Conservation (phyloP, 2,888 invertebrate species). For the Oscheius sp. region DNA sequence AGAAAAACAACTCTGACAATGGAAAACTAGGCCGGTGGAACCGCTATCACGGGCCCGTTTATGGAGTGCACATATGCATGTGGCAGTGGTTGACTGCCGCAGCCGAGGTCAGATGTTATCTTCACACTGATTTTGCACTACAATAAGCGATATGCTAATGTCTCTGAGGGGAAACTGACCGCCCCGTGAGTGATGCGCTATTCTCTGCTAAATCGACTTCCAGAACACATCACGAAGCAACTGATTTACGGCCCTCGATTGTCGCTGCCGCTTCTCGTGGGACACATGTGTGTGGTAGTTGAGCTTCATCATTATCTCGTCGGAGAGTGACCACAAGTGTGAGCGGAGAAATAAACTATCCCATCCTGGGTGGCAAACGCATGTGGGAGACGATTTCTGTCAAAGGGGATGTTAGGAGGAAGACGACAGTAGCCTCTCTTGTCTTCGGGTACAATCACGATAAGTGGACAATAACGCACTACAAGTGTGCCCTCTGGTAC, state of each 20-base stretch:
- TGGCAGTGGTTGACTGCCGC: slow-evolving; percentile 13
- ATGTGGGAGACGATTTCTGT: neutral
- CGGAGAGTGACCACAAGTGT: slow-evolving; percentile 27
- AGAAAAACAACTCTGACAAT: neutral
- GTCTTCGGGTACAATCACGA: too few relatives aligned
- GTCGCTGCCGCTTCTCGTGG: slow-evolving; percentile 31
- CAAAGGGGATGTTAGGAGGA: neutral
- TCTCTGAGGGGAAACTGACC: slow-evolving; percentile 22
- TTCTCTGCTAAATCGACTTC: neutral
- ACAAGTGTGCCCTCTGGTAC: too few relatives aligned
- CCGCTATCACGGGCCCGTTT: slow-evolving; percentile 36
- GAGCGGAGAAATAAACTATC: slow-evolving; percentile 24
- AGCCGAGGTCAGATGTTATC: slow-evolving; percentile 37
- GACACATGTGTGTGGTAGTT: slow-evolving; percentile 27
- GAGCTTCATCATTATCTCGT: slow-evolving; percentile 12
- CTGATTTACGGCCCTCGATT: slow-evolving; percentile 36
- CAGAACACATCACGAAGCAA: slow-evolving; percentile 31
- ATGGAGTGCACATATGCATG: slow-evolving; percentile 38
- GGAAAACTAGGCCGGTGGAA: neutral
- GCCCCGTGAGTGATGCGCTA: slow-evolving; percentile 29
- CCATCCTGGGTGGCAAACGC: neutral
- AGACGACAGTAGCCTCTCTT: neutral
- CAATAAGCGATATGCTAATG: slow-evolving; percentile 39
- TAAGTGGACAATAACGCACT: too few relatives aligned
- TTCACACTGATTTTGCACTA: slow-evolving; percentile 31